Base-by-base conservation (phyloP, 1,140 invertebrate species). In the Pararge aegeria region DNA sequence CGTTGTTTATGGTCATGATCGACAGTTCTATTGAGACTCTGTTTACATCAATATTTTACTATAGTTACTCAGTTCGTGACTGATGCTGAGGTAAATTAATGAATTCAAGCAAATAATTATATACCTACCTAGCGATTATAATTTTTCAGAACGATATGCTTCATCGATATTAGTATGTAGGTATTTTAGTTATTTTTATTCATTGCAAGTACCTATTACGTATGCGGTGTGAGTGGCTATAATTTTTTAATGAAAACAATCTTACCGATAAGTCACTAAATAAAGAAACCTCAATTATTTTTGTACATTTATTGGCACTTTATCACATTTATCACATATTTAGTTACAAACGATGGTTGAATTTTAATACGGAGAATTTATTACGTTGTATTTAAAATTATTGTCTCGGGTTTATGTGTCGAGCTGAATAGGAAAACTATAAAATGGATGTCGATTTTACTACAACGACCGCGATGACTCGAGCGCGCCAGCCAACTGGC, bases 401-500 rank as follows among this genome's bases (percentile, higher is more conserved):
- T 10, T 10, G 34, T 37, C 4, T 12, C 9, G 34, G 4, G n/a
- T 37, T 37, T 37, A 37, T 37, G 15, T 15, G 3, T 42, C 38
- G 13, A 42, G 38, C 5, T 38, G 24, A 51, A 29, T 42, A 38
- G 18, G 5, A 44, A 52, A 58, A 54, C 1, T 42, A 42, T 55
- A n/a, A n/a, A n/a, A 7, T 24, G 24, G 7, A 30, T 15, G 27
- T 55, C 27, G 30, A 15, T 50, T 49, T 16, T 15, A 49, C 16
- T 34, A 55, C 60, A 53, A 55, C 79, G 73, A 80, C 80, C 75
- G 75, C 67, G 62, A 65, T 68, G 74, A 62, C 61, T 71, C 72
- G 66, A 76, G 75, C 66, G 49, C 71, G 73, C 70, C 68, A 66
- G 82, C 84, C 84, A 87, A 85, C 84, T 87, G 84, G 84, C 84